These are phyloP conservation scores for Lasioglossum pauxillum DNA, from an alignment of 2,888 invertebrate species.

Conservation along the genomic window DNA sequence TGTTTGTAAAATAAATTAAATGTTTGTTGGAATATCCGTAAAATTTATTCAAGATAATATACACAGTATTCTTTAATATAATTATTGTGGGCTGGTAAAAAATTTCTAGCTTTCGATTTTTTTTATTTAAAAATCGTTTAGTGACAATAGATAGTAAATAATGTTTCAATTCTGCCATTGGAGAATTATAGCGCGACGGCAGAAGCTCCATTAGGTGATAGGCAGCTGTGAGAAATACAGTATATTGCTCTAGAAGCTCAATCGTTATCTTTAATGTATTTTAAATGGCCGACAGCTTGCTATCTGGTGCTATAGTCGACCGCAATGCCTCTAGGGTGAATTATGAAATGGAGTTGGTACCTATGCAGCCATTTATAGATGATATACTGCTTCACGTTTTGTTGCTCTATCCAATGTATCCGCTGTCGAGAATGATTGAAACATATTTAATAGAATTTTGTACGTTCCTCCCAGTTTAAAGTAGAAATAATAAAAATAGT, in stretches of 20 bases:
- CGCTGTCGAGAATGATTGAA: neutral
- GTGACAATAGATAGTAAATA: neutral
- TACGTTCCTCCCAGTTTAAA: neutral
- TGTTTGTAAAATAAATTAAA: neutral
- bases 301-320: neutral
- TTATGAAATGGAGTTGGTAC: neutral
- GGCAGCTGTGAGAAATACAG: neutral
- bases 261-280: neutral
- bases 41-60: no score
- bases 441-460: neutral
- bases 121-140: neutral
- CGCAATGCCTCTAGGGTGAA: neutral
- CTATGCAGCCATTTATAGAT: neutral
- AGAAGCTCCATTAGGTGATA: neutral
- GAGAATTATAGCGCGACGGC: neutral
- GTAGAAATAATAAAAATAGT: neutral
- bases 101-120: neutral
- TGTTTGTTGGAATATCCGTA: no score
- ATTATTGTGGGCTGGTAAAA: neutral
- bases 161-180: neutral
- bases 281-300: neutral
- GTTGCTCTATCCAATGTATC: neutral
- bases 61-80: neutral
- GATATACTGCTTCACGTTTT: neutral
- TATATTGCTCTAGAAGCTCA: neutral